Evolutionary conservation across 2,888 invertebrate genomes (phyloP).

Genomic region (Andrena flavipes): DNA sequence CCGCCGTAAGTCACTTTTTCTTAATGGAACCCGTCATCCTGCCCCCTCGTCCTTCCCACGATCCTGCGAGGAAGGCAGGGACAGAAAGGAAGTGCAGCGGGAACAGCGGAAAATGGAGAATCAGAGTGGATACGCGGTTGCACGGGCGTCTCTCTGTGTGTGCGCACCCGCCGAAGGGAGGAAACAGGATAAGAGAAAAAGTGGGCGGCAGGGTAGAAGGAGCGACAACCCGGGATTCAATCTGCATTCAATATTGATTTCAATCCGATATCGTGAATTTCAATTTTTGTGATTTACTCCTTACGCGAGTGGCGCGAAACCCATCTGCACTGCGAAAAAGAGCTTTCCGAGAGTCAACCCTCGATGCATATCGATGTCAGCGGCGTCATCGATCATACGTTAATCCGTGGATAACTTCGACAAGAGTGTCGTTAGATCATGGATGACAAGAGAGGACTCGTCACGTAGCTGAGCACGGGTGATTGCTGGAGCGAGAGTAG

Average conservation of each 20-base stretch:
- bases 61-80: conserved; percentile 33
- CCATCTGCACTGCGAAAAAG: conserved; percentile 56
- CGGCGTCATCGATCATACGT: conserved; percentile 56
- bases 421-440: conserved; percentile 6
- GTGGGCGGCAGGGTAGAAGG: conserved; percentile 34
- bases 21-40: conserved; percentile 79
- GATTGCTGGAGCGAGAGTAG: not conserved
- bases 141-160: not conserved
- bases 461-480: not conserved
- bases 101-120: conserved; percentile 50
- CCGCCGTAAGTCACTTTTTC: conserved; percentile 80
- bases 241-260: conserved; percentile 83
- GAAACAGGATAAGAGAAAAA: conserved; percentile 36
- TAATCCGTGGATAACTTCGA: conserved; percentile 41
- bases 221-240: conserved; percentile 75
- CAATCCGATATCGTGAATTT: conserved; percentile 81
- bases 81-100: conserved; percentile 38
- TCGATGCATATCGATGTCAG: conserved; percentile 55
- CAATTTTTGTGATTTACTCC: conserved; percentile 83
- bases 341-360: conserved; percentile 54
- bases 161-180: conserved; percentile 1
- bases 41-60: conserved; percentile 58
- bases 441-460: not conserved
- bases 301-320: conserved; percentile 65
- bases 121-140: conserved; percentile 37